Percentiles rank a stretch among this genome's conserved stretches.
Evolutionary conservation across 2,888 invertebrate genomes (phyloP).

Genomic region (Electrophaes corylata): DNA sequence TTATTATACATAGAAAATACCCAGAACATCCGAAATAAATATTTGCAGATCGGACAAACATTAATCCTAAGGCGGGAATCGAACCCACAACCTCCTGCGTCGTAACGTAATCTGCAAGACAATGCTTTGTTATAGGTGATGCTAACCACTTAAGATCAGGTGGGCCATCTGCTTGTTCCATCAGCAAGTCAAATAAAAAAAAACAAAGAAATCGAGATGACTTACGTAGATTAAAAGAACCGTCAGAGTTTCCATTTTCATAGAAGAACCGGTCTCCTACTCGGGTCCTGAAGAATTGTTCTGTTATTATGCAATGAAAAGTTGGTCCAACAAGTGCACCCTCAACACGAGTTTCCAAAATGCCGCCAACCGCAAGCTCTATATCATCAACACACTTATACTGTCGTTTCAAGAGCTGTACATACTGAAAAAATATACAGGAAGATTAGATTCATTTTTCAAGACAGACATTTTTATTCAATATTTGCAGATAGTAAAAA

Average conservation of each 20-base stretch:
- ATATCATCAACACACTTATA: constrained; percentile 89
- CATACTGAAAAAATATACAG: constrained; percentile 29
- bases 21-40: no score
- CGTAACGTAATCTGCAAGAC: no score
- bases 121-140: no score
- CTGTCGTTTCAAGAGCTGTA: constrained; percentile 47
- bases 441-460: background rate
- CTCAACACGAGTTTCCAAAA: constrained; percentile 87
- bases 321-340: constrained; percentile 90
- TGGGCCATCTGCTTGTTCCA: no score
- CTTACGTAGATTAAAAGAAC: constrained; percentile 35
- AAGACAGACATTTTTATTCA: no score
- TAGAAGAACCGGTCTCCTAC: constrained; percentile 92
- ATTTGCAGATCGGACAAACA: no score
- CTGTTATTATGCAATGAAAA: constrained; percentile 89
- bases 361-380: constrained; percentile 90
- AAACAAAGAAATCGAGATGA: background rate
- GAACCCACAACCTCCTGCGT: no score
- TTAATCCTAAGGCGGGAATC: no score
- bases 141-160: no score
- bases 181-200: background rate
- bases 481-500: no score
- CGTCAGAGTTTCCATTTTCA: constrained; percentile 75
- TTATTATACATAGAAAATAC: no score
- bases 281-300: constrained; percentile 90